Evolutionary conservation across 2,113 vertebrate species (phyloP), one percentile per base, ranked within the genome.

Genomic region (Callospermophilus lateralis): DNA sequence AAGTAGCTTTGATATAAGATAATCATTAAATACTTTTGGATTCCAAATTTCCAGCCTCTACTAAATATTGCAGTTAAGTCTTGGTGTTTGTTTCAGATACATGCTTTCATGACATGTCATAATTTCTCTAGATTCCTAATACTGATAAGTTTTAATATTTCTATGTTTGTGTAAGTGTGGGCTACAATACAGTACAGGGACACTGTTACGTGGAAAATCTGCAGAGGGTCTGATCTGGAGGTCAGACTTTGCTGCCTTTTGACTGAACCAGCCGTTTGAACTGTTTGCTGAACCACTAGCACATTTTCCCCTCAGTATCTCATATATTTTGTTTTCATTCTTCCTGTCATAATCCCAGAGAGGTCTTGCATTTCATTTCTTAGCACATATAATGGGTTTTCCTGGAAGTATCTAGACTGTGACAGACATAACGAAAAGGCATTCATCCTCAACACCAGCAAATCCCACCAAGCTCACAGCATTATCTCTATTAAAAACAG

Each of bases 11-110:
- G 37, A 12, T 95, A 79, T 78, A 70, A 83, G 12, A 28, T 83
- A 95, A 12, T 81, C 87, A 55, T 90, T 77, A 92, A 78, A 42
- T 88, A 8, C 20, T 90, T 79, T 8, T 5, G 0, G 39, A 78
- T 28, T 86, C 73, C 89, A 94, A 92, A 53, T 89, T 84, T 90
- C 68, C 5, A 81, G 28, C 34, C 67, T 92, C 92, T 96, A 6
- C 6, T 93, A 94, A 87, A 37, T 96, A 77, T 86, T 88, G 0
- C 37, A 67, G 58, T 32, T 58, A 67, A 84, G 28, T 22, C 78
- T 85, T 22, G n/a, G 42, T 87, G 67, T 93, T 37, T 90, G 17
- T 58, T 32, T 4, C 17, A 78, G 32, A 63, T 63, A n/a, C 2
- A 12, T 80, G 16, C 48, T 89, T 84, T 92, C 30, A 11, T 78